Evolutionary conservation across 2,797 vertebrate genomes (phyloP).

Genomic region (Brachyrhaphis roseni): DNA sequence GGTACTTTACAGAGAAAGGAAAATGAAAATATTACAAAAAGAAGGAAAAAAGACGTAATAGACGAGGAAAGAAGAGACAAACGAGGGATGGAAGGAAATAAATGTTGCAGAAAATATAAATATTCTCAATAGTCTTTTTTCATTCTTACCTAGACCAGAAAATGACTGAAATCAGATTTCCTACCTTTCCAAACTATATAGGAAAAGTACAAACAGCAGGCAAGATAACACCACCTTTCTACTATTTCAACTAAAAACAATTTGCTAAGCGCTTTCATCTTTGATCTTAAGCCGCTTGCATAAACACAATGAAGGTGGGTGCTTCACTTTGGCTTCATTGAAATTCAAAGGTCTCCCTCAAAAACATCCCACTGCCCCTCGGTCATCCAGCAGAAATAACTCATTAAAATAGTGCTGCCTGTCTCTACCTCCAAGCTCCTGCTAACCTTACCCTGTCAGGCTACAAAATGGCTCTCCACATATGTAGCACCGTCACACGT

Average conservation of each 20-base stretch:
- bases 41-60: not conserved
- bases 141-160: not conserved
- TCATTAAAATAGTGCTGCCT: constrained; percentile 68
- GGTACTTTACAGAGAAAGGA: not conserved
- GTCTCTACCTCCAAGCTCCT: constrained; percentile 48
- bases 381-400: constrained; percentile 68
- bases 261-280: constrained; percentile 26
- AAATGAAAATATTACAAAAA: not conserved
- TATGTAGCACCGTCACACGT: constrained; percentile 46
- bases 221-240: not conserved
- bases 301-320: constrained; percentile 9
- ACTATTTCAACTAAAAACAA: constrained; percentile 11
- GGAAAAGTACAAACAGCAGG: not conserved
- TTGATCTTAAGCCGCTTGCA: constrained; percentile 25
- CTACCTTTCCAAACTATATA: not conserved
- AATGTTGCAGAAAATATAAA: not conserved
- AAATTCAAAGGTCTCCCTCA: constrained; percentile 71
- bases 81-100: not conserved
- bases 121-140: not conserved
- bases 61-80: not conserved
- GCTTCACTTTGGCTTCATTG: constrained; percentile 60
- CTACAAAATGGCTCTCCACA: constrained; percentile 9
- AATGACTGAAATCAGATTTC: not conserved
- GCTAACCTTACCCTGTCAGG: constrained; percentile 64
- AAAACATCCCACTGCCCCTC: constrained; percentile 49